phyloP scores from a whole-genome alignment of 2,797 vertebrate species.

The Cetoscarus ocellatus region DNA sequence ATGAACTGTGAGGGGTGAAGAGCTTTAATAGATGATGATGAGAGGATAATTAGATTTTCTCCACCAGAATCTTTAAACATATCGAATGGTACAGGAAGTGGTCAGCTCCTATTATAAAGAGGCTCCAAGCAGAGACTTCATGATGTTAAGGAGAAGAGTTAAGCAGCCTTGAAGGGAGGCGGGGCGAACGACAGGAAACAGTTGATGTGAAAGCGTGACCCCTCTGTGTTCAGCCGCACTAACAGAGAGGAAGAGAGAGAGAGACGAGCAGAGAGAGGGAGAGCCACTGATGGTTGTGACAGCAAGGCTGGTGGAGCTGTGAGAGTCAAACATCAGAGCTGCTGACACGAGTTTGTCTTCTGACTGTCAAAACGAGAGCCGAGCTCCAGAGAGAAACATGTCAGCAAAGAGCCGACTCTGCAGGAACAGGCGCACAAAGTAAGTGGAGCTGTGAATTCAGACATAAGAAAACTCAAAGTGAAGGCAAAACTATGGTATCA shows the following conservation, averaged over 20 bases:
- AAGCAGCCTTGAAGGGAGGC: conserved; percentile 5
- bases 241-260: conserved; percentile 62
- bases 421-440: conserved; percentile 67
- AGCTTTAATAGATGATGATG: conserved; percentile 26
- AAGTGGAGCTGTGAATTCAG: conserved; percentile 61
- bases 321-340: conserved; percentile 47
- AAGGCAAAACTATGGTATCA: too few relatives aligned
- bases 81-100: conserved; percentile 32
- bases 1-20: conserved; percentile 25
- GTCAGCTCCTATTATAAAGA: conserved; percentile 8
- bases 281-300: conserved; percentile 53
- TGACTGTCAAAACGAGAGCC: conserved; percentile 63
- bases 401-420: conserved; percentile 63
- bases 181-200: conserved; percentile 72
- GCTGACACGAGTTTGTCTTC: conserved; percentile 71
- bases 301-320: conserved; percentile 29
- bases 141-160: conserved; percentile 20
- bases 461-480: not conserved
- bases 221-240: conserved; percentile 51
- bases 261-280: conserved; percentile 34
- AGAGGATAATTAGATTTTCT: conserved; percentile 34
- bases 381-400: conserved; percentile 63
- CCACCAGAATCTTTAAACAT: conserved; percentile 8
- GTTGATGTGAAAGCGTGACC: conserved; percentile 54
- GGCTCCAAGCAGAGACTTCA: not conserved